Evolutionary conservation across 2,113 vertebrate species (phyloP), one percentile per base, ranked within the genome.

Genomic region (Melospiza georgiana): DNA sequence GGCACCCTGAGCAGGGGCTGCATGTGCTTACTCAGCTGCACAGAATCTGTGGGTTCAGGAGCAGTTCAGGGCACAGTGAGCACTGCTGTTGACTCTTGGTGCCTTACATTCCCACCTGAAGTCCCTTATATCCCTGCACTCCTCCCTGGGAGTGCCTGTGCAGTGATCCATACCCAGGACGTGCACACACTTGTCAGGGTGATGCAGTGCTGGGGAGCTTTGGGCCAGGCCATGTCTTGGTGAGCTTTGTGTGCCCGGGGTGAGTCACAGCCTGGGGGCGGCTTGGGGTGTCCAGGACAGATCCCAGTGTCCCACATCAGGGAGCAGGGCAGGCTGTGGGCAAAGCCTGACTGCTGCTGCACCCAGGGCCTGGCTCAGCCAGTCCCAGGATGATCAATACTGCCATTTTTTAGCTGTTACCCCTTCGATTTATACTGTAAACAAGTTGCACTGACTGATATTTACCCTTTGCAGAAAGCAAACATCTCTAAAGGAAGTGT

Each of bases 1-100:
- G 15, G 67, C 83, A 30, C 51, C 39, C 4, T 61, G 2, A 78
- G 65, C 52, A 28, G 89, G 27, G 37, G 19, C 54, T 65, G 30
- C 0, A 0, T 13, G 39, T 63, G 61, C 69, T 75, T 15, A 12
- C 65, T 41, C 2, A 4, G 61, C 72, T 76, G 0, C 3, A 0
- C n/a, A 1, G 52, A 22, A 62, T 8, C 52, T 49, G 22, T 22
- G 57, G 73, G 22, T 37, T 80, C 55, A 3, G 63, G 1, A 35
- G 35, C 39, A 12, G 13, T 27, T 81, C 13, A 15, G 46, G n/a
- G 63, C 67, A 31, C 16, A 28, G 10, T 0, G 18, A 19, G 37
- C 2, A 0, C 44, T 4, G 9, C 59, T 44, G 2, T 11, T 58
- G 30, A 4, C 31, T 27, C 82, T 9, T 16, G 5, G 46, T 7